These are phyloP conservation scores for Cheilosia soror DNA, from an alignment of 2,888 invertebrate species.

Conservation along the genomic window DNA sequence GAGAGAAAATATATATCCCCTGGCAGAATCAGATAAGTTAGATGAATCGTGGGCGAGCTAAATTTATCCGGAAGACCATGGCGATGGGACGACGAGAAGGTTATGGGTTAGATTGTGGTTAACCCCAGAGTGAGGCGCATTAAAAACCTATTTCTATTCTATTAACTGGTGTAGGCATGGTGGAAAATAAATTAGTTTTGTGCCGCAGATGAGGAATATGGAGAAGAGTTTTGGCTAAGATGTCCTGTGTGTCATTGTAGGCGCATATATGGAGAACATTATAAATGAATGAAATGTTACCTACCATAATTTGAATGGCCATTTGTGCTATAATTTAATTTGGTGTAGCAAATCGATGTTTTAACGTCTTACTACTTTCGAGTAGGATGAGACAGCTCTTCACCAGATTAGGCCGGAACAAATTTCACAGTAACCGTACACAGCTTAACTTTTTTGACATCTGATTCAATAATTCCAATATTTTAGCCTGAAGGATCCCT, in stretches of 20 bases:
- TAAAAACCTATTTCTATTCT: conserved; percentile 64
- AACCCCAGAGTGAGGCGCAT: conserved; percentile 25
- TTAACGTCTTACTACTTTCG: too few species aligned
- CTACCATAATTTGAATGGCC: too few species aligned
- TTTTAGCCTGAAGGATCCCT: too few species aligned
- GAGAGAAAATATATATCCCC: conserved; percentile 42
- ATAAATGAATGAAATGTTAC: conserved; percentile 15
- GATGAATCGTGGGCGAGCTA: conserved; percentile 13
- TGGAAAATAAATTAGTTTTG: conserved; percentile 53
- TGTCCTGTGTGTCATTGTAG: neutral
- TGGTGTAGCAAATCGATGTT: too few species aligned
- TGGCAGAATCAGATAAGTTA: conserved; percentile 42
- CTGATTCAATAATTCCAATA: too few species aligned
- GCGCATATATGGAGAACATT: neutral
- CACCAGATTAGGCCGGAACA: too few species aligned
- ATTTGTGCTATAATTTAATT: too few species aligned
- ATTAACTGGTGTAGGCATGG: conserved; percentile 47
- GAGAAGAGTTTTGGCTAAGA: neutral
- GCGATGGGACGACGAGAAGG: neutral
- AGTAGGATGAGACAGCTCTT: too few species aligned
- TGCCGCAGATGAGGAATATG: neutral
- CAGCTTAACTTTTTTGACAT: too few species aligned
- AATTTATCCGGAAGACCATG: neutral
- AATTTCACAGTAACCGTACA: too few species aligned
- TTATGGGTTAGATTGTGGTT: conserved; percentile 59